Conservation (phyloP, 2,113 vertebrate genomes). For the Lophochroa leadbeateri region DNA sequence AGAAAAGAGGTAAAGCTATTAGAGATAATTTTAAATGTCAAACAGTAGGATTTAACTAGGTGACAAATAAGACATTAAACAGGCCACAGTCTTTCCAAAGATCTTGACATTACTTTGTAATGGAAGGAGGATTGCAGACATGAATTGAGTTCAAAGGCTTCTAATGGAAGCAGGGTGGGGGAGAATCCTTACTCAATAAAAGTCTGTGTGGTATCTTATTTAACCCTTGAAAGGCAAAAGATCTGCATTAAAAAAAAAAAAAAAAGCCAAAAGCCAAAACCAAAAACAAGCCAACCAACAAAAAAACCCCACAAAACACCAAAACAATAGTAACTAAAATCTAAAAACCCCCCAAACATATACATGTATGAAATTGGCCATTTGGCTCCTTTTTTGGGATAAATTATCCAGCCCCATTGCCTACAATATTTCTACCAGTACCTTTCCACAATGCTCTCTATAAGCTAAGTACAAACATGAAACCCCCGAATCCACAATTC, state of each 20-base stretch:
- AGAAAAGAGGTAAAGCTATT: conserved; percentile 20
- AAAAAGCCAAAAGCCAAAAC: background rate
- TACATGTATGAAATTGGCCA: background rate
- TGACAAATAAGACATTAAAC: conserved; percentile 36
- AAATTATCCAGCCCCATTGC: background rate
- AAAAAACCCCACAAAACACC: accelerated
- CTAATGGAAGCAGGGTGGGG: background rate
- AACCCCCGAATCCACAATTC: background rate
- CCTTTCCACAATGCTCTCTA: background rate
- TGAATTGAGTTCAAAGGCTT: conserved; percentile 11
- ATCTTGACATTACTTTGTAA: conserved; percentile 1
- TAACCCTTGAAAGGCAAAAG: background rate
- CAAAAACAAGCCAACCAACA: background rate
- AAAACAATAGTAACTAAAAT: background rate
- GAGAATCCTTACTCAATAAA: background rate
- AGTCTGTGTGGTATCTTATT: background rate
- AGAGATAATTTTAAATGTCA: conserved; percentile 35
- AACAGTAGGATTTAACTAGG: conserved; percentile 40
- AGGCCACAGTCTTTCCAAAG: background rate
- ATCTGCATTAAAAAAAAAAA: background rate
- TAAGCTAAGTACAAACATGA: background rate
- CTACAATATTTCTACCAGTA: background rate
- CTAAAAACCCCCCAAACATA: accelerated
- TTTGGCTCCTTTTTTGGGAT: background rate
- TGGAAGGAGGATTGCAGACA: background rate